Evolutionary conservation across 2,113 vertebrate genomes (phyloP).

Genomic region (Sinocyclocheilus rhinocerous): DNA sequence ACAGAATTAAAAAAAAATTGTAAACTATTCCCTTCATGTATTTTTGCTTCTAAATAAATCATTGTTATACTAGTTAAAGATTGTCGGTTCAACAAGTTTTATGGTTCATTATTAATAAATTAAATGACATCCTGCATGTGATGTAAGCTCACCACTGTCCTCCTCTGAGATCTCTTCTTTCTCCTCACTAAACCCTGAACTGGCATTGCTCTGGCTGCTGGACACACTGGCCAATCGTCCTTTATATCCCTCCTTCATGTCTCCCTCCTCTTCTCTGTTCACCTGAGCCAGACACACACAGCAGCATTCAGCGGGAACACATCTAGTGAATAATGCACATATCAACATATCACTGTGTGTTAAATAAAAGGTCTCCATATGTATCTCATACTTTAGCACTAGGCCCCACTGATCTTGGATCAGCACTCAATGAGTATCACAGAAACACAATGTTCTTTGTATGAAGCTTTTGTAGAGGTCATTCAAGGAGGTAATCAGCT

Average conservation of each 20-base stretch:
- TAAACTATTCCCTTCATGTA: background rate
- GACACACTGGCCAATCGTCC: slow-evolving; percentile 71
- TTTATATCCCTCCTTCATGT: slow-evolving; percentile 54
- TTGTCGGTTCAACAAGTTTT: background rate
- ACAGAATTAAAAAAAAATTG: too few relatives aligned
- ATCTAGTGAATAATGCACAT: background rate
- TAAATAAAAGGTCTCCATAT: background rate
- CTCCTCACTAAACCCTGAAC: slow-evolving; percentile 80
- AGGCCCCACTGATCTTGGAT: background rate
- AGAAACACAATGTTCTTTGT: background rate
- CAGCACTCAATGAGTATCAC: background rate
- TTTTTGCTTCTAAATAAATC: background rate
- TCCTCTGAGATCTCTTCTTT: slow-evolving; percentile 66
- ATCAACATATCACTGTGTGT: background rate
- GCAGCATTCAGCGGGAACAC: background rate
- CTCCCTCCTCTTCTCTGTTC: slow-evolving; percentile 49
- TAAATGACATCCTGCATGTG: background rate
- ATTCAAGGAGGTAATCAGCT: background rate
- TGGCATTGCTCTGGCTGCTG: slow-evolving; percentile 74
- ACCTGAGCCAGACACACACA: slow-evolving; percentile 46
- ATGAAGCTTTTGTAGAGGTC: background rate
- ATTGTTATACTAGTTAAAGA: background rate
- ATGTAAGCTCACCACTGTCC: slow-evolving; percentile 49
- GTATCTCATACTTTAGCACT: background rate
- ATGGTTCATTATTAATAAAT: too few relatives aligned